phyloP scores from a whole-genome alignment of 2,888 invertebrate genomes.

The Drosophila mulleri region DNA sequence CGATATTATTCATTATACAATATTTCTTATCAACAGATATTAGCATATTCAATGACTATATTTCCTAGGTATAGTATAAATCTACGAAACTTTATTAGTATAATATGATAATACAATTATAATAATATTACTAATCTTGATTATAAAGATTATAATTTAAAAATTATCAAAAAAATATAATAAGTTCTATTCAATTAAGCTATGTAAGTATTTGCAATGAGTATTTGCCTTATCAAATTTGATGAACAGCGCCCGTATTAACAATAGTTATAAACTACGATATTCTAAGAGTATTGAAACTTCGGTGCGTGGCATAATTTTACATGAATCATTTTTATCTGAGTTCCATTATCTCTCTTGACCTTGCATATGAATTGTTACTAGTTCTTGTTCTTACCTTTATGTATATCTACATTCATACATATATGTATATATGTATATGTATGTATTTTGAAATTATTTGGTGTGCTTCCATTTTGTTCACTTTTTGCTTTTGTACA shows the following conservation, averaged over 20 bases:
- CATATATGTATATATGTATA: too few species aligned
- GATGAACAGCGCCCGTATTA: too few species aligned
- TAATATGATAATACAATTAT: too few species aligned
- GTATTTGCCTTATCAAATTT: neutral
- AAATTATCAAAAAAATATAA: too few species aligned
- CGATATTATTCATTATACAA: neutral
- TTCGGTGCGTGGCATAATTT: neutral
- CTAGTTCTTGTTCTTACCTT: conserved; percentile 35
- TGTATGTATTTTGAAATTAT: conserved; percentile 29
- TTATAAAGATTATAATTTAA: too few species aligned
- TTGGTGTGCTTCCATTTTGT: conserved; percentile 56
- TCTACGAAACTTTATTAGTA: too few species aligned
- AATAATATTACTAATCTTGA: too few species aligned
- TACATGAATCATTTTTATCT: neutral
- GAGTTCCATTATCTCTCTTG: conserved; percentile 25
- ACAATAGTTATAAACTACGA: too few species aligned
- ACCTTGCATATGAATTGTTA: conserved; percentile 33
- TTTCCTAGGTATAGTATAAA: too few species aligned
- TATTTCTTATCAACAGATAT: neutral
- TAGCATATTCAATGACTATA: neutral
- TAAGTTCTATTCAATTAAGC: too few species aligned
- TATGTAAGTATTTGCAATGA: too few species aligned
- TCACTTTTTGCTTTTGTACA: conserved; percentile 46
- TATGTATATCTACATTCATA: neutral
- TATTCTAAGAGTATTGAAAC: neutral